These are phyloP conservation scores for Lochmaea capreae DNA, from an alignment of 2,888 invertebrate species.

Conservation along the genomic window DNA sequence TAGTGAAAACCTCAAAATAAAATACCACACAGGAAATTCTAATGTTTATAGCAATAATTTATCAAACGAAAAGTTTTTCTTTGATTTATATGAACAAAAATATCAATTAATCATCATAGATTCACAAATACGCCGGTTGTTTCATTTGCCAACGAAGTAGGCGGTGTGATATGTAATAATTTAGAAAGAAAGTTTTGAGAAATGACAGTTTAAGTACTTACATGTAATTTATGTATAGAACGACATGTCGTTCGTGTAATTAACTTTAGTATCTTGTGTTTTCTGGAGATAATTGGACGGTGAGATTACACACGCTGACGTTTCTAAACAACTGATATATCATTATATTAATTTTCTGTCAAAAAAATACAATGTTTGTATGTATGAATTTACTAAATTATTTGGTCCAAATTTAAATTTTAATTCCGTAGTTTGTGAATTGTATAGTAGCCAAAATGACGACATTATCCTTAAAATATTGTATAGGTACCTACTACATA, in stretches of 20 bases:
- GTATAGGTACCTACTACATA: no score
- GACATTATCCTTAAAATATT: no score
- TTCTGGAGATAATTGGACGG: background rate
- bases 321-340: background rate
- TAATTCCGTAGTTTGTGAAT: no score
- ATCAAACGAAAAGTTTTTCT: slow-evolving; percentile 15
- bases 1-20: no score
- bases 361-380: background rate
- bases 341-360: background rate
- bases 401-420: no score
- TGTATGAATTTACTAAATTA: background rate
- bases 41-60: slow-evolving; percentile 5
- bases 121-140: slow-evolving; percentile 31
- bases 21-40: background rate
- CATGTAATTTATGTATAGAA: slow-evolving; percentile 48
- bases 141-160: slow-evolving; percentile 44
- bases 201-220: slow-evolving; percentile 53
- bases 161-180: slow-evolving; percentile 49
- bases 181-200: slow-evolving; percentile 52
- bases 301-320: background rate
- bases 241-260: slow-evolving; percentile 41
- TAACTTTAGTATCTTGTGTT: slow-evolving; percentile 33
- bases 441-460: no score
- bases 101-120: slow-evolving; percentile 34
- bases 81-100: slow-evolving; percentile 30